Evolutionary conservation across 2,797 vertebrate species (phyloP).

Genomic region (Alcedo quadribrachys): DNA sequence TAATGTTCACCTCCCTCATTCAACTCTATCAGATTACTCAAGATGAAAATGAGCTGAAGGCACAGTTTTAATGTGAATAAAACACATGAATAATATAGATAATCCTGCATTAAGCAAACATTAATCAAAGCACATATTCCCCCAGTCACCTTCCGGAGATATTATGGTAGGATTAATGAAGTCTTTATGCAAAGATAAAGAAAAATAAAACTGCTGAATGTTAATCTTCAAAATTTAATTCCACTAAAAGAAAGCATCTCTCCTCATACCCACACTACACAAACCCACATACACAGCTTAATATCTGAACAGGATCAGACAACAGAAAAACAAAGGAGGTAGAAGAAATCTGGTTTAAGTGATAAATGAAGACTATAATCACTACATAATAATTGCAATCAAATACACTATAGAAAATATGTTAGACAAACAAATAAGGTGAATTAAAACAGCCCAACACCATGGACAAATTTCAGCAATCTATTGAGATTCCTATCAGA

Average conservation of each 20-base stretch:
- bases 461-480: background rate
- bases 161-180: constrained; percentile 66
- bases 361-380: constrained; percentile 32
- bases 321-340: background rate
- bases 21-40: constrained; percentile 54
- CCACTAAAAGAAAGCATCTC: constrained; percentile 45
- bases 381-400: background rate
- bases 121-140: constrained; percentile 67
- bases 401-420: background rate
- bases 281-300: constrained; percentile 13
- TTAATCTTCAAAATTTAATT: constrained; percentile 68
- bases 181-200: constrained; percentile 55
- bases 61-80: constrained; percentile 67
- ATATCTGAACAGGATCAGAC: constrained; percentile 37
- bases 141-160: constrained; percentile 62
- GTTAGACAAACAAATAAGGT: background rate
- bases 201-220: constrained; percentile 62
- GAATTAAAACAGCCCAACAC: background rate
- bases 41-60: constrained; percentile 56
- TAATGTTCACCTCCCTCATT: constrained; percentile 38
- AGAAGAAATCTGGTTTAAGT: constrained; percentile 26
- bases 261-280: constrained; percentile 19
- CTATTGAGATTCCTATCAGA: background rate
- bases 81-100: constrained; percentile 68
- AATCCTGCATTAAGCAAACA: constrained; percentile 73